Conservation (phyloP, 2,797 vertebrate species). For the Rallus crepitans region DNA sequence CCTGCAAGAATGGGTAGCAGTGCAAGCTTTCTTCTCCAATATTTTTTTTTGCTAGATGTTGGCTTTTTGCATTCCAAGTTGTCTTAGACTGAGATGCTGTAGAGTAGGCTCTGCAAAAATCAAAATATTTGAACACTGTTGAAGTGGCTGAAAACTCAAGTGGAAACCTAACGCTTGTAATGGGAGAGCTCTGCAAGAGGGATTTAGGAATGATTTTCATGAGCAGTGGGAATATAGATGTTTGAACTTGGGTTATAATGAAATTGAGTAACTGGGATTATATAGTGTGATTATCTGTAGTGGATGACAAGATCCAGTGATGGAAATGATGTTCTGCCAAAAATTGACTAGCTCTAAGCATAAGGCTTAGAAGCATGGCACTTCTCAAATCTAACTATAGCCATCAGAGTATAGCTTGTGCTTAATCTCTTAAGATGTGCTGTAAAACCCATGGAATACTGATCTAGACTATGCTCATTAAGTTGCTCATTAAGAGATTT, state of each 20-base stretch:
- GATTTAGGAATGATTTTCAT: neutral
- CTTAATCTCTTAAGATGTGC: neutral
- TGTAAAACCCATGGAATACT: neutral
- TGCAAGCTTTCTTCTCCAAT: neutral
- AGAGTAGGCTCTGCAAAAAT: too few species aligned
- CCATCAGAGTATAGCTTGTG: neutral
- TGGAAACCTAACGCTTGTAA: rapidly evolving
- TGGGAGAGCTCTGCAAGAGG: neutral
- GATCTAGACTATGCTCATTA: neutral
- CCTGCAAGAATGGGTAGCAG: neutral
- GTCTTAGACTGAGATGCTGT: too few species aligned
- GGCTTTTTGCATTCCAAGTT: rapidly evolving
- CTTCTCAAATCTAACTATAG: neutral
- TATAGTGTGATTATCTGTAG: neutral
- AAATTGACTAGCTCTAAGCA: neutral
- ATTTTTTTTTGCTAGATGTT: neutral
- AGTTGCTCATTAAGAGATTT: neutral
- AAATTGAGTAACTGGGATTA: neutral
- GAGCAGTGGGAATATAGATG: neutral
- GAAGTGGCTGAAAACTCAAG: neutral
- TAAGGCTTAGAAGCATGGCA: neutral
- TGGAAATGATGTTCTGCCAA: neutral
- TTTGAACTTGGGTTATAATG: rapidly evolving
- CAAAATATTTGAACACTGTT: neutral
- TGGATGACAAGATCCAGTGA: neutral